Evolutionary conservation across 2,113 vertebrate species (phyloP).

Genomic region (Glaucidium brasilianum): DNA sequence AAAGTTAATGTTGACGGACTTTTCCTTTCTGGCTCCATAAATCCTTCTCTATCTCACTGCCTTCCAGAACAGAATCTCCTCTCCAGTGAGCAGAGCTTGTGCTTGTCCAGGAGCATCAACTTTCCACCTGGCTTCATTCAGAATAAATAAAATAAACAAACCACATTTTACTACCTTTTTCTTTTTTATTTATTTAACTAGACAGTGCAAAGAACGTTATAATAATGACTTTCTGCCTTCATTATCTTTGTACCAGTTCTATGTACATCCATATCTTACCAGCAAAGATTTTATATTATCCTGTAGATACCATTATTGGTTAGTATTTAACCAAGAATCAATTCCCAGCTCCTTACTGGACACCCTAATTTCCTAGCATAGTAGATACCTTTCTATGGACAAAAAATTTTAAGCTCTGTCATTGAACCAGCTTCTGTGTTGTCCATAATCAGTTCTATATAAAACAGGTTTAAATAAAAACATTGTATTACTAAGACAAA

Average conservation of each 20-base stretch:
- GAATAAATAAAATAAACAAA: neutral
- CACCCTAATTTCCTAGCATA: neutral
- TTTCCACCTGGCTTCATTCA: neutral
- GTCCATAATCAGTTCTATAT: neutral
- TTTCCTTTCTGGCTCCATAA: neutral
- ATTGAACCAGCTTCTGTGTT: neutral
- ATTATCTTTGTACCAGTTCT: neutral
- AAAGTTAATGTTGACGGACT: neutral
- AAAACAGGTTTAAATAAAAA: neutral
- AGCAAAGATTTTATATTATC: neutral
- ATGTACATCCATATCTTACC: neutral
- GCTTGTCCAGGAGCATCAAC: neutral
- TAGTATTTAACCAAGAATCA: neutral
- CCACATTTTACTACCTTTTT: neutral
- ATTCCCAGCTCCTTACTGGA: neutral
- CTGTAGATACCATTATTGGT: neutral
- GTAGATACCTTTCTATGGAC: neutral
- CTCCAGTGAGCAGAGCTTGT: neutral
- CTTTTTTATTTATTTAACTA: too few relatives aligned
- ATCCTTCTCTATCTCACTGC: neutral
- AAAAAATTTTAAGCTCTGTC: neutral
- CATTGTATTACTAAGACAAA: neutral
- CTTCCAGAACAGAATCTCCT: neutral
- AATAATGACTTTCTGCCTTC: neutral
- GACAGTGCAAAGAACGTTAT: neutral